Evolutionary conservation across 2,113 vertebrate species (phyloP).

Genomic region (Indicator indicator): DNA sequence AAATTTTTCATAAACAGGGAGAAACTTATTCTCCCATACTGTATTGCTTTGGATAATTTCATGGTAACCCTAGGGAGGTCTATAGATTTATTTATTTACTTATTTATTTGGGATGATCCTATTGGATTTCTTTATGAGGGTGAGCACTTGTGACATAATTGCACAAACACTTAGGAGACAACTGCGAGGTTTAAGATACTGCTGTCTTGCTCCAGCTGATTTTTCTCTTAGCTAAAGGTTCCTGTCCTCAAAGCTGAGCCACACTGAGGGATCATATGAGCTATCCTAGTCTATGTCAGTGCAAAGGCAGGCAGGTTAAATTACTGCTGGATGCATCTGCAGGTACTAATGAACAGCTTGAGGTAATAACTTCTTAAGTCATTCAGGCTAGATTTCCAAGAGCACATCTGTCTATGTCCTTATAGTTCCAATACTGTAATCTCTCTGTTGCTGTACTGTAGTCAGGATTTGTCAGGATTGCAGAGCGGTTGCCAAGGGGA

Average conservation of each 20-base stretch:
- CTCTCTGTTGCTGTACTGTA: neutral
- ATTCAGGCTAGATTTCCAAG: conserved; percentile 25
- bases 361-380: conserved; percentile 31
- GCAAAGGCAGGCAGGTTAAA: conserved; percentile 15
- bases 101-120: neutral
- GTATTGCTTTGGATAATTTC: neutral
- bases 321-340: neutral
- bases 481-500: neutral
- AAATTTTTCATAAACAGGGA: neutral
- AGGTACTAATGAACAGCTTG: conserved; percentile 28
- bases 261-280: neutral
- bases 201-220: neutral
- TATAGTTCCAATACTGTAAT: conserved; percentile 16
- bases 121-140: neutral
- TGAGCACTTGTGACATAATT: neutral
- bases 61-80: neutral
- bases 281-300: neutral
- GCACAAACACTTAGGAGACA: neutral
- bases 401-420: conserved; percentile 49
- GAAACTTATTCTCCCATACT: neutral
- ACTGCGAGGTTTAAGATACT: neutral
- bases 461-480: conserved; percentile 1
- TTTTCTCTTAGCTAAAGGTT: neutral
- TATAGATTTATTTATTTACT: neutral
- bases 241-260: neutral